These are phyloP conservation scores for Sandelia bainsii DNA, from an alignment of 2,797 vertebrate species.

Conservation along the genomic window DNA sequence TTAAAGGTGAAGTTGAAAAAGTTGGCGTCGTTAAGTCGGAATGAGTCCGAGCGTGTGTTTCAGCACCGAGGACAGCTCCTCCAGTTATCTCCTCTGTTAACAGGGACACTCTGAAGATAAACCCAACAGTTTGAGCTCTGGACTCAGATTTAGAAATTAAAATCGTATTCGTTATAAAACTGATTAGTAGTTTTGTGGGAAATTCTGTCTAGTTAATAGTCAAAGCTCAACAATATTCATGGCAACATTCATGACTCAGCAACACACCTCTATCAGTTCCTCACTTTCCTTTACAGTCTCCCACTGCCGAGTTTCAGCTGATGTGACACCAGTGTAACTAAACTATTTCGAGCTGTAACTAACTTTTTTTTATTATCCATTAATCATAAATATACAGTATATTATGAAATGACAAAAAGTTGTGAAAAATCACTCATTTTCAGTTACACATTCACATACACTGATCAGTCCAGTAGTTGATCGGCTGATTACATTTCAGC, in stretches of 20 bases:
- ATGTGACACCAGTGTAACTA: background rate
- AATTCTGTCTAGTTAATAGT: background rate
- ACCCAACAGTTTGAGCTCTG: background rate
- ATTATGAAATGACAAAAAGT: too few relatives aligned
- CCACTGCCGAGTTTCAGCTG: background rate
- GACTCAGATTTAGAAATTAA: background rate
- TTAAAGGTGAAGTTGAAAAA: constrained; percentile 4
- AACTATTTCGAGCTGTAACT: background rate
- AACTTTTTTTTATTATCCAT: background rate
- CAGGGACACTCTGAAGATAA: background rate
- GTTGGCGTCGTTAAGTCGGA: background rate
- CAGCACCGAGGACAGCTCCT: constrained; percentile 78
- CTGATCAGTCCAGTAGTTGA: background rate
- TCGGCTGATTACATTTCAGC: background rate
- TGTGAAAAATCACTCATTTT: too few relatives aligned
- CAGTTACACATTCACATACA: too few relatives aligned
- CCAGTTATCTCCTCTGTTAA: background rate
- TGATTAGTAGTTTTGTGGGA: background rate
- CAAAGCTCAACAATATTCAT: background rate
- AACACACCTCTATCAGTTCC: background rate
- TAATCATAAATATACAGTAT: too few relatives aligned
- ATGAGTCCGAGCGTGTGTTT: constrained; percentile 30
- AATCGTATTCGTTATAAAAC: background rate
- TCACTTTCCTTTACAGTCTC: constrained; percentile 1
- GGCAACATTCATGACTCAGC: constrained; percentile 58